phyloP scores from a whole-genome alignment of 2,888 invertebrate species.

The Sphaerophoria rueppellii region DNA sequence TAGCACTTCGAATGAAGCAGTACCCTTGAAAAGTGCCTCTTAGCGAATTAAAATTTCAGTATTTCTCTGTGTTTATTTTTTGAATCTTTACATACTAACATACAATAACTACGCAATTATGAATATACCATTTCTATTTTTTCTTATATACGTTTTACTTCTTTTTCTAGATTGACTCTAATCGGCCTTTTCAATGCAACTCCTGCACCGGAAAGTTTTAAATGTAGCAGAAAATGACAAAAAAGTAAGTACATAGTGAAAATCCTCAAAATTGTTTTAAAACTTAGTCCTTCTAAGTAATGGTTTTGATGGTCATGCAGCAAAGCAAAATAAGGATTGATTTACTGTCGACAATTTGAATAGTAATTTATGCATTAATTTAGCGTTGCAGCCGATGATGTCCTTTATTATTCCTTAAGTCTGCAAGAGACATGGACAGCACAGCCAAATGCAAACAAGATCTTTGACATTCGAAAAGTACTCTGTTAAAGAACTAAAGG shows the following conservation, averaged over 20 bases:
- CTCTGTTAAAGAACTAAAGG: constrained; percentile 8
- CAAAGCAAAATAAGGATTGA: constrained; percentile 43
- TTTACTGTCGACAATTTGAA: constrained; percentile 43
- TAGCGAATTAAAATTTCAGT: too few species aligned
- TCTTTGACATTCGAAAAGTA: neutral
- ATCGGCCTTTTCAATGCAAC: neutral
- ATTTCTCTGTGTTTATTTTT: too few species aligned
- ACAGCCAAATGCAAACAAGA: constrained; percentile 1
- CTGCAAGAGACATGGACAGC: neutral
- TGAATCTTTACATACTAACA: too few species aligned
- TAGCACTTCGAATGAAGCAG: too few species aligned
- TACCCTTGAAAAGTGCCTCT: too few species aligned
- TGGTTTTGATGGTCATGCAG: constrained; percentile 16
- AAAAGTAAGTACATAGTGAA: neutral
- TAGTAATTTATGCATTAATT: constrained; percentile 36
- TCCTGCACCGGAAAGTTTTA: neutral
- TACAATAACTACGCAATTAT: too few species aligned
- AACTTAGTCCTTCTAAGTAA: constrained; percentile 13
- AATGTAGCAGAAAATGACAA: neutral
- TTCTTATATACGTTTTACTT: too few species aligned
- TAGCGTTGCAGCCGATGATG: neutral
- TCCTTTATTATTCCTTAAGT: neutral
- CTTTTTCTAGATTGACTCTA: too few species aligned
- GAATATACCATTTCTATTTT: too few species aligned
- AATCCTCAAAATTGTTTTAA: constrained; percentile 9